phyloP scores from a whole-genome alignment of 2,888 invertebrate species.

The Oscheius sp. region DNA sequence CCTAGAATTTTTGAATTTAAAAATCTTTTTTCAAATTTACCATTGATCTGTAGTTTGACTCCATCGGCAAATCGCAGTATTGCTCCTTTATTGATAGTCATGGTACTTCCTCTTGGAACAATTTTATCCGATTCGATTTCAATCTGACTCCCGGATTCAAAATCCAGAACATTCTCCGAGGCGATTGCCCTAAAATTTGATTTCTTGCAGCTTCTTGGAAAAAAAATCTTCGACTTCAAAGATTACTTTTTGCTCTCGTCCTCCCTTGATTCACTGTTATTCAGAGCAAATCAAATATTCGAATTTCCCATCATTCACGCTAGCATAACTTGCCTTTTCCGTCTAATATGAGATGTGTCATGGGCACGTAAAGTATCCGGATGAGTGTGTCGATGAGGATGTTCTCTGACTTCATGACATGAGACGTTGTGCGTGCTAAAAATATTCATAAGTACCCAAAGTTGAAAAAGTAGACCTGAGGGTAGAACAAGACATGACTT shows the following conservation, averaged over 20 bases:
- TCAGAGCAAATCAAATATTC: slow-evolving; percentile 7
- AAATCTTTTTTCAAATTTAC: not conserved
- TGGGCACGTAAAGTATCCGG: slow-evolving; percentile 15
- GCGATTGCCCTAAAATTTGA: slow-evolving; percentile 7
- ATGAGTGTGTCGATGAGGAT: slow-evolving; percentile 18
- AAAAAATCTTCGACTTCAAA: not conserved
- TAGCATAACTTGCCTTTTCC: slow-evolving; percentile 19
- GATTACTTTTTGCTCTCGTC: not conserved
- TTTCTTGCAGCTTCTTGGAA: not conserved
- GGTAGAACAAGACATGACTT: slow-evolving; percentile 43
- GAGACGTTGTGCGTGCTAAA: slow-evolving; percentile 5
- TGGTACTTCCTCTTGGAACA: slow-evolving; percentile 1
- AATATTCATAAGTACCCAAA: not conserved
- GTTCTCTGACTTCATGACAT: slow-evolving; percentile 20
- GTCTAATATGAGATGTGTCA: slow-evolving; percentile 4
- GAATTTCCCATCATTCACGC: not conserved
- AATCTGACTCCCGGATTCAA: not conserved
- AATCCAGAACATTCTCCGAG: not conserved
- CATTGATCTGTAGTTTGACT: slow-evolving; percentile 8
- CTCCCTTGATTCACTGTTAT: not conserved
- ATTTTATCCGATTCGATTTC: not conserved
- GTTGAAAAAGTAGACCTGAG: not conserved
- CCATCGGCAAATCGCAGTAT: slow-evolving; percentile 11
- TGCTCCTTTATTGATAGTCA: slow-evolving; percentile 20
- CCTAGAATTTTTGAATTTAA: slow-evolving; percentile 23